Conservation (phyloP, 2,113 vertebrate genomes). For the Leptocoma aspasia region DNA sequence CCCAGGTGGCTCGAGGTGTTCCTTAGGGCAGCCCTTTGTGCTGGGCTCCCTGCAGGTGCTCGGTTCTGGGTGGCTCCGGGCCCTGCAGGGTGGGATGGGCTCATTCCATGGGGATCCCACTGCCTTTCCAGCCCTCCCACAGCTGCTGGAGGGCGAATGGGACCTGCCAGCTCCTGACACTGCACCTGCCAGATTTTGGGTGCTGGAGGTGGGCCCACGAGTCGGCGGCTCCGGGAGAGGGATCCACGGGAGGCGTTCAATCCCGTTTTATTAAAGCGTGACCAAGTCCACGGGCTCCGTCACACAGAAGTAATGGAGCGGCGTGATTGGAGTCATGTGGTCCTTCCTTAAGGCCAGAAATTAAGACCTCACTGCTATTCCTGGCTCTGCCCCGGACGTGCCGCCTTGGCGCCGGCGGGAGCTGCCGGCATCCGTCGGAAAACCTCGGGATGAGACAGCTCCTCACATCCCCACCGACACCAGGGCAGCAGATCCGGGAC, state of each 20-base stretch:
- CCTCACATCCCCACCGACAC: background rate
- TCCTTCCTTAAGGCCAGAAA: conserved; percentile 27
- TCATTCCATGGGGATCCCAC: fast-evolving
- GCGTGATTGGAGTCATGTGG: background rate
- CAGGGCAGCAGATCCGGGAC: background rate
- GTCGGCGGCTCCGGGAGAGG: fast-evolving
- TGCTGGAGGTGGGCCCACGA: fast-evolving
- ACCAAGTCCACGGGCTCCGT: background rate
- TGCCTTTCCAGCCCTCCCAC: background rate
- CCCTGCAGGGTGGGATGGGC: background rate
- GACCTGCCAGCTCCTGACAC: fast-evolving
- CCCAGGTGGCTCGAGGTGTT: background rate
- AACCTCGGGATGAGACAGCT: background rate
- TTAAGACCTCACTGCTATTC: conserved; percentile 20
- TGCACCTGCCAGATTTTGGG: fast-evolving
- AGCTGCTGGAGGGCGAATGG: background rate
- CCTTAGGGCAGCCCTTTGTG: background rate
- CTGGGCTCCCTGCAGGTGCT: fast-evolving
- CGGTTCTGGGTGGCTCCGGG: fast-evolving
- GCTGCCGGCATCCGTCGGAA: background rate
- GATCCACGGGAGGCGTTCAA: fast-evolving
- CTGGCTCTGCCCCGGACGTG: background rate
- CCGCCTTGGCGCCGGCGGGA: background rate
- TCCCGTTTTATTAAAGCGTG: background rate
- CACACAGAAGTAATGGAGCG: background rate